phyloP scores from a whole-genome alignment of 2,888 invertebrate genomes.

The Aleiodes leptofemur region DNA sequence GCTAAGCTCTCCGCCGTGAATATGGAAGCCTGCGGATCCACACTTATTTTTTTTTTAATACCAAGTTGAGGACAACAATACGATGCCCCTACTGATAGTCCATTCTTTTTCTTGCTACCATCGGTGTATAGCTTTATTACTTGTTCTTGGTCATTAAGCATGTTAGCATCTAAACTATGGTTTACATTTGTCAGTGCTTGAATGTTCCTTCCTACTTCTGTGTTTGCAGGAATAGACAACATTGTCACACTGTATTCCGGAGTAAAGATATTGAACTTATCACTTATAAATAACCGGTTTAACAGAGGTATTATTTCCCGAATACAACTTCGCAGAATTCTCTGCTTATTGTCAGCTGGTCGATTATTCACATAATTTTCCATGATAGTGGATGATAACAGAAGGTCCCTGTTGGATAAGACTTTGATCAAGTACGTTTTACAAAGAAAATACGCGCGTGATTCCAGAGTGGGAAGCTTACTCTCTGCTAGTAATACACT shows the following conservation, averaged over 20 bases:
- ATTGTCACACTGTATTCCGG: not conserved
- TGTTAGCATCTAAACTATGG: too few species aligned
- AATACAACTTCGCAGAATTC: not conserved
- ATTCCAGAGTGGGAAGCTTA: not conserved
- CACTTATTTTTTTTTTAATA: not conserved
- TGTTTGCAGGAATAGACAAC: not conserved
- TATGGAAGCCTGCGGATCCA: not conserved
- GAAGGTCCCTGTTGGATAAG: not conserved
- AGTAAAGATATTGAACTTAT: not conserved
- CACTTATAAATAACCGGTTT: not conserved
- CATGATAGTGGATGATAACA: not conserved
- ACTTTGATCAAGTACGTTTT: constrained; percentile 11
- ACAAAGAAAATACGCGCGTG: not conserved
- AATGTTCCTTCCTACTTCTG: not conserved
- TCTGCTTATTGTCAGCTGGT: not conserved
- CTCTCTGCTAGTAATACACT: not conserved
- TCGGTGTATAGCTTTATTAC: not conserved
- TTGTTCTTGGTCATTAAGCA: not conserved
- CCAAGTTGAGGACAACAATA: not conserved
- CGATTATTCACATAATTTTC: not conserved
- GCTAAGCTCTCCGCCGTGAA: constrained; percentile 14
- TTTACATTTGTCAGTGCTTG: too few species aligned
- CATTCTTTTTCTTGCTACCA: not conserved
- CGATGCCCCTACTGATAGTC: not conserved
- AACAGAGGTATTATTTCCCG: not conserved